Evolutionary conservation across 2,797 vertebrate species (phyloP).

Genomic region (Mastacembelus armatus): DNA sequence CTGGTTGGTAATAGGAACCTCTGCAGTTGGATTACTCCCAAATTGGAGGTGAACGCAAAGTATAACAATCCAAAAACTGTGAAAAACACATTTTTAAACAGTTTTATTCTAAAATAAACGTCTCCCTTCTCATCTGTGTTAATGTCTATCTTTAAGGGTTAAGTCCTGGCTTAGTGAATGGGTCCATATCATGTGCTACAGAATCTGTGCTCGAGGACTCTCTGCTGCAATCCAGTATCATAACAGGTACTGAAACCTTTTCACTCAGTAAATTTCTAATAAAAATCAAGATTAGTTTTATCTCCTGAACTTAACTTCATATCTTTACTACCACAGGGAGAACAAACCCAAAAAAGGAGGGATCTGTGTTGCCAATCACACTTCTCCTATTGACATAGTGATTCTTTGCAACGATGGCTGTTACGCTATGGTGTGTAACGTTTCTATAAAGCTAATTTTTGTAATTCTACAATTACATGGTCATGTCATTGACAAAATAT

Average conservation of each 20-base stretch:
- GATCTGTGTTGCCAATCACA: slow-evolving; percentile 98
- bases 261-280: not conserved
- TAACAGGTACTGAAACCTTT: slow-evolving; percentile 86
- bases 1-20: slow-evolving; percentile 92
- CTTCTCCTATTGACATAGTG: slow-evolving; percentile 93
- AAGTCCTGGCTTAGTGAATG: slow-evolving; percentile 93
- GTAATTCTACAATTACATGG: not conserved
- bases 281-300: not conserved
- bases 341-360: slow-evolving; percentile 94
- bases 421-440: slow-evolving; percentile 91
- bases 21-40: slow-evolving; percentile 90
- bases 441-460: not conserved
- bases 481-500: not conserved
- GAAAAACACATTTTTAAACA: rapidly evolving
- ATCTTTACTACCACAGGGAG: slow-evolving; percentile 82
- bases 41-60: slow-evolving; percentile 85
- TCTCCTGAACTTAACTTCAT: not conserved
- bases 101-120: not conserved
- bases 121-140: not conserved
- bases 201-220: slow-evolving; percentile 94
- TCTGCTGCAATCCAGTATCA: slow-evolving; percentile 94
- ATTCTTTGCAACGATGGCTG: slow-evolving; percentile 96
- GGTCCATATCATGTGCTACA: slow-evolving; percentile 94
- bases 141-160: slow-evolving; percentile 77
- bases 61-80: not conserved